Evolutionary conservation across 2,113 vertebrate genomes (phyloP).

Genomic region (Pagrus major): DNA sequence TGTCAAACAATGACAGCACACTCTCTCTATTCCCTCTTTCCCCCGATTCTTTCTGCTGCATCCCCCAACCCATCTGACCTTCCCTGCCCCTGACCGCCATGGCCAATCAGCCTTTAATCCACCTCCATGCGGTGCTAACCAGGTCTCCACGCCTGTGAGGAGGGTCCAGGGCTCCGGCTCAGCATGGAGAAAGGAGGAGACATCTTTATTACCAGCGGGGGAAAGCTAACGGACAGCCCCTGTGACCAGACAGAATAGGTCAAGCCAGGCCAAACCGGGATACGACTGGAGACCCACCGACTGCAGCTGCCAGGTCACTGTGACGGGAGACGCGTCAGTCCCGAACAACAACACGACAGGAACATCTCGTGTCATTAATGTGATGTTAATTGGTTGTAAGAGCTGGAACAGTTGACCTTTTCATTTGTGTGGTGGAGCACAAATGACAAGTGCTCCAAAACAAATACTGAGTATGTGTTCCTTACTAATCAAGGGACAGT

Average conservation of each 20-base stretch:
- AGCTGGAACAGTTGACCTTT: conserved; percentile 37
- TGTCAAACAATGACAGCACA: conserved; percentile 63
- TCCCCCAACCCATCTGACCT: conserved; percentile 69
- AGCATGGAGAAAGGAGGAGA: conserved; percentile 75
- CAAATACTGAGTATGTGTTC: neutral
- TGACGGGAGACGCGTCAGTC: conserved; percentile 26
- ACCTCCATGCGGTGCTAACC: conserved; percentile 79
- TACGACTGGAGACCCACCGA: conserved; percentile 36
- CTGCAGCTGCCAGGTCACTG: conserved; percentile 57
- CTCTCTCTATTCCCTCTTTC: conserved; percentile 41
- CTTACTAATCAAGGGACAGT: neutral
- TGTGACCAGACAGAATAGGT: conserved; percentile 59
- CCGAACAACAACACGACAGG: conserved; percentile 20
- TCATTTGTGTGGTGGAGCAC: neutral
- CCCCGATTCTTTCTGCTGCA: conserved; percentile 44
- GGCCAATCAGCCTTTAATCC: conserved; percentile 83
- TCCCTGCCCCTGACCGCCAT: conserved; percentile 74
- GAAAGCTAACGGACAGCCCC: conserved; percentile 61
- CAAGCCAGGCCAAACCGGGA: conserved; percentile 44
- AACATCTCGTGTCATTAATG: conserved; percentile 25
- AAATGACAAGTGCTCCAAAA: too few species aligned
- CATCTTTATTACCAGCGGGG: conserved; percentile 83
- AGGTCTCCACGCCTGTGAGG: conserved; percentile 84
- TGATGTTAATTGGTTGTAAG: conserved; percentile 32
- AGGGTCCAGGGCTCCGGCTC: conserved; percentile 53